Conservation (phyloP, 2,113 vertebrate species). For the Lophius piscatorius region DNA sequence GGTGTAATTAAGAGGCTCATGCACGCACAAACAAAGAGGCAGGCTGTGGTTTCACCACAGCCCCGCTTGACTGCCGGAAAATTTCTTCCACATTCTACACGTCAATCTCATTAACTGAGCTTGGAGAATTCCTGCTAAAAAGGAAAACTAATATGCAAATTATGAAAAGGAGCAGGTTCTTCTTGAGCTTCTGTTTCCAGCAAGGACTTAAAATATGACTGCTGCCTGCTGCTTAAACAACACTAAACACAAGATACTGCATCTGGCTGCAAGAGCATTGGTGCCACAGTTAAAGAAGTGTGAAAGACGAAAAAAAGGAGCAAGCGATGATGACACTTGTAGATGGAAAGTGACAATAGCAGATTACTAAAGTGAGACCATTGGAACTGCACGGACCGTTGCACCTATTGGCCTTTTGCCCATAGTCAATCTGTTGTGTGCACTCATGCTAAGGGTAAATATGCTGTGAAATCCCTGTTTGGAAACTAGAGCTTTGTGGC, state of each 20-base stretch:
- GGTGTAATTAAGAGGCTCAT: conserved; percentile 26
- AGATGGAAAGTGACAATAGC: conserved; percentile 30
- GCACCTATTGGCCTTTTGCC: conserved; percentile 51
- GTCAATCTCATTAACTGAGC: conserved; percentile 35
- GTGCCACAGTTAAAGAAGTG: neutral
- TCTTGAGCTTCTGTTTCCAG: conserved; percentile 35
- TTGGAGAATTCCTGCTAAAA: conserved; percentile 35
- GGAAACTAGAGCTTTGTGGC: conserved; percentile 12
- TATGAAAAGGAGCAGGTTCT: conserved; percentile 52
- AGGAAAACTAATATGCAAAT: conserved; percentile 29
- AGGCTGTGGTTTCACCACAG: neutral
- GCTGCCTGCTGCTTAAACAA: conserved; percentile 33
- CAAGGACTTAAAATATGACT: conserved; percentile 24
- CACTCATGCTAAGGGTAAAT: conserved; percentile 53
- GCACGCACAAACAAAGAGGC: neutral
- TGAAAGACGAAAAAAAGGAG: neutral
- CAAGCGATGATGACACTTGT: conserved; percentile 9
- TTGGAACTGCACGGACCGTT: conserved; percentile 35
- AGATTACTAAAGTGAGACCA: conserved; percentile 27
- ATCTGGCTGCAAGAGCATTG: conserved; percentile 23
- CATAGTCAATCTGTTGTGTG: conserved; percentile 51
- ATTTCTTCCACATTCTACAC: conserved; percentile 21
- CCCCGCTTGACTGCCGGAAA: conserved; percentile 24
- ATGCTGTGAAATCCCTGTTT: conserved; percentile 23
- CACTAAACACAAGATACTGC: conserved; percentile 27